These are phyloP conservation scores for Myotis brandtii DNA, from an alignment of 2,113 vertebrate genomes.

Conservation along the genomic window DNA sequence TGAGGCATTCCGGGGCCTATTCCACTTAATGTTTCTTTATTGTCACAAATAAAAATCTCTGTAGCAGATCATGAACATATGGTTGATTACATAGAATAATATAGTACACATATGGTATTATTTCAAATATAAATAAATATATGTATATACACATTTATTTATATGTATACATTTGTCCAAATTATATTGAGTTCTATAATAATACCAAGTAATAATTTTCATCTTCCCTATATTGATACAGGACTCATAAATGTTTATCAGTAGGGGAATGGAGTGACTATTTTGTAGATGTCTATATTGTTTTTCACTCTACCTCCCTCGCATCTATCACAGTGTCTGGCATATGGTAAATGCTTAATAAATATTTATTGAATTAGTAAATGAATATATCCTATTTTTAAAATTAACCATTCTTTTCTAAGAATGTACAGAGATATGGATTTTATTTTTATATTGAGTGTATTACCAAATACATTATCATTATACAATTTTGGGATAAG, in stretches of 20 bases:
- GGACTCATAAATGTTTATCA: slow-evolving; percentile 30
- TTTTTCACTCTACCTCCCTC: background rate
- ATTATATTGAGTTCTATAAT: background rate
- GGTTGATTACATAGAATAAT: slow-evolving; percentile 18
- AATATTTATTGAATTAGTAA: slow-evolving; percentile 41
- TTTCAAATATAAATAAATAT: background rate
- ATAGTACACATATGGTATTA: background rate
- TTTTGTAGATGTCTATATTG: background rate
- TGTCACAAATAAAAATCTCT: slow-evolving; percentile 23
- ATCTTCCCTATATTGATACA: background rate
- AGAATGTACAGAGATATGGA: background rate
- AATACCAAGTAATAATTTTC: background rate
- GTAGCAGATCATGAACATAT: background rate
- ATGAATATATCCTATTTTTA: background rate
- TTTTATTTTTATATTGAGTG: slow-evolving; percentile 39
- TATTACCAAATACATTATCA: background rate
- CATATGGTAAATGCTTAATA: slow-evolving; percentile 5
- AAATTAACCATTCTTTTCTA: slow-evolving; percentile 29
- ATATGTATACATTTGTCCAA: background rate
- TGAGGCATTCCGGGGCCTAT: too few relatives aligned
- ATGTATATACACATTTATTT: background rate
- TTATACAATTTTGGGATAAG: background rate
- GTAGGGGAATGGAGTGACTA: slow-evolving; percentile 9
- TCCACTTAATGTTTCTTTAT: background rate
- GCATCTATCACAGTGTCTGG: background rate